Evolutionary conservation across 35 echinoderm and acorn worm genomes (phyloP), one percentile per base, ranked within the genome.

Genomic region (Lytechinus pictus): DNA sequence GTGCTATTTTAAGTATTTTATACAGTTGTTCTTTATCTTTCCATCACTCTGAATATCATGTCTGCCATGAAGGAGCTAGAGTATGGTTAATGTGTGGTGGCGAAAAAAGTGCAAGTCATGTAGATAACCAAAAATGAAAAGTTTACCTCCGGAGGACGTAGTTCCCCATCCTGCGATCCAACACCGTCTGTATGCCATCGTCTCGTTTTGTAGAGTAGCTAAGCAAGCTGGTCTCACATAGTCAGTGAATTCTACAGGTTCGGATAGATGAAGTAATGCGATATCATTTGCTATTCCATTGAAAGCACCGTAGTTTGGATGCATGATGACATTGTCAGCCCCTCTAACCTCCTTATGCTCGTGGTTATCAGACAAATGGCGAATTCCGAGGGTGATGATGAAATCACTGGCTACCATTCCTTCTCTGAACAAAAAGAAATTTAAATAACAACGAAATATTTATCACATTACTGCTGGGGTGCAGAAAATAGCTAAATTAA

Each of bases 131-230:
- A 44, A 44, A 44, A 44, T 44, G 2, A 58, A 11, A 9, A 79
- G 19, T 24, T 19, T 79, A 90, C 88, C 88, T 90, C 88, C 88
- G 44, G 27, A 90, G 10, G 8, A 90, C 52, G 88, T 90, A 14
- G 88, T 90, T 16, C 92, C 92, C 92, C 92, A 93, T 54, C 92
- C 92, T 55, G 92, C 52, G 4, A 93, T 93, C 92, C 53, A 55
- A 57, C 92, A 93, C 8, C 92, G 53, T 9, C 53, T 54, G n/a
- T 93, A 93, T 21, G 52, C 92, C 92, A 55, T 57, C 52, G 92
- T 93, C 92, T 93, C 92, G n/a, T 93, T 57, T 57, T 54, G n/a
- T 11, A 27, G 55, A 13, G 54, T 93, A 11, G 92, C 92, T 57
- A 93, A 24, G 54, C 92, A 93, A 28, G 92, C 92, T 4, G 92